These are phyloP conservation scores for Excalfactoria chinensis DNA, from an alignment of 2,113 vertebrate species.

Conservation along the genomic window DNA sequence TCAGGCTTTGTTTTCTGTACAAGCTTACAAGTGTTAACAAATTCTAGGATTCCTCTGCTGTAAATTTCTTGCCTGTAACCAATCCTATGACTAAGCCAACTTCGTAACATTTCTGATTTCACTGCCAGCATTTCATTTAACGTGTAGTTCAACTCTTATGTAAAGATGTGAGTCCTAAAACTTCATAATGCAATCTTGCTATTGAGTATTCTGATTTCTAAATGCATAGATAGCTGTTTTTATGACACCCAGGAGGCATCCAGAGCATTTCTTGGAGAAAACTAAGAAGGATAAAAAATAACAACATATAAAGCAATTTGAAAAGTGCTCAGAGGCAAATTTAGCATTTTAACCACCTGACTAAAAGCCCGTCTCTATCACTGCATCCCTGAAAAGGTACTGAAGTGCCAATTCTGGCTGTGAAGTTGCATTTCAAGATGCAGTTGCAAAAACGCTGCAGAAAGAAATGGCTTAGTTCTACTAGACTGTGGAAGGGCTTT, in stretches of 20 bases:
- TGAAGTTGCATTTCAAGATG: background rate
- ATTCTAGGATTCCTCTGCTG: background rate
- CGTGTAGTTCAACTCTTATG: accelerated
- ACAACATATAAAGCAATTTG: background rate
- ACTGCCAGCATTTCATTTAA: background rate
- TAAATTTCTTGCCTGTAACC: constrained; percentile 10
- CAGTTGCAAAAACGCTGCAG: background rate
- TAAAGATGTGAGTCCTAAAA: background rate
- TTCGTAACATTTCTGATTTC: background rate
- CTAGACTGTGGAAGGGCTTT: background rate
- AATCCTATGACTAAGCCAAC: background rate
- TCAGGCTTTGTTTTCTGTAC: background rate
- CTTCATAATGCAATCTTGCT: background rate
- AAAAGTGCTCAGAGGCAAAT: background rate
- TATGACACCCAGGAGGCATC: background rate
- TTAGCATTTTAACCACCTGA: background rate
- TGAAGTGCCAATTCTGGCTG: background rate
- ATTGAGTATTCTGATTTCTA: background rate
- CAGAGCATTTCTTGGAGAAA: background rate
- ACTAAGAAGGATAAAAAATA: constrained; percentile 11
- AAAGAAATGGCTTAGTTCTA: background rate
- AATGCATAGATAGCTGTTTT: background rate
- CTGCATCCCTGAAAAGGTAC: background rate
- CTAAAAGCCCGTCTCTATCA: background rate
- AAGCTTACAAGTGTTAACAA: background rate